These are phyloP conservation scores for Cardiocondyla obscurior DNA, from an alignment of 1,140 invertebrate genomes.

Conservation along the genomic window DNA sequence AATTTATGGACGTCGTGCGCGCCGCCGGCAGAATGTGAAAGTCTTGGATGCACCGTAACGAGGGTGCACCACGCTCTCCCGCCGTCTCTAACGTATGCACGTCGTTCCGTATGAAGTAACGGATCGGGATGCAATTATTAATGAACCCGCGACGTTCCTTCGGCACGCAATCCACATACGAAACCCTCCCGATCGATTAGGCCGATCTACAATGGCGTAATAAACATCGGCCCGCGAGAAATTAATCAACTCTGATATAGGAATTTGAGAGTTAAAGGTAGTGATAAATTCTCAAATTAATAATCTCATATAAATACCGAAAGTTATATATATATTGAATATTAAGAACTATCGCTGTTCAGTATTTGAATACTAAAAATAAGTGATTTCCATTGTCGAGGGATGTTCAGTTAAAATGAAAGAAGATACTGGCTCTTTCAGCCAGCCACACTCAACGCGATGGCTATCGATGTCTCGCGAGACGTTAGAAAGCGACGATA, in stretches of 20 bases:
- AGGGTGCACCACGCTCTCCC: slow-evolving; percentile 38
- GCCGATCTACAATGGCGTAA: too few species aligned
- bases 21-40: slow-evolving; percentile 68
- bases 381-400: too few species aligned
- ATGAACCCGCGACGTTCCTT: slow-evolving; percentile 49
- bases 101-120: slow-evolving; percentile 31
- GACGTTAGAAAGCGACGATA: slow-evolving; percentile 38
- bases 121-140: slow-evolving; percentile 37
- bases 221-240: too few species aligned
- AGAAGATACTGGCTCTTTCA: background rate
- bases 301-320: too few species aligned
- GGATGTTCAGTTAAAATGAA: background rate
- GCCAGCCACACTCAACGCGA: background rate
- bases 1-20: slow-evolving; percentile 67
- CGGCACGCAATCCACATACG: slow-evolving; percentile 4
- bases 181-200: too few species aligned
- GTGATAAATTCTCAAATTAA: too few species aligned
- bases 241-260: too few species aligned
- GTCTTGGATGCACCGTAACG: slow-evolving; percentile 36
- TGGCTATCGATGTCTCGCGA: background rate
- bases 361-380: background rate
- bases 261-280: too few species aligned
- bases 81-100: background rate
- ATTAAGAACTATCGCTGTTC: too few species aligned
- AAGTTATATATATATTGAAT: too few species aligned